Percentiles rank a stretch among this genome's conserved stretches.
Conservation (phyloP, 2,113 vertebrate genomes). For the Hyperoodon ampullatus region DNA sequence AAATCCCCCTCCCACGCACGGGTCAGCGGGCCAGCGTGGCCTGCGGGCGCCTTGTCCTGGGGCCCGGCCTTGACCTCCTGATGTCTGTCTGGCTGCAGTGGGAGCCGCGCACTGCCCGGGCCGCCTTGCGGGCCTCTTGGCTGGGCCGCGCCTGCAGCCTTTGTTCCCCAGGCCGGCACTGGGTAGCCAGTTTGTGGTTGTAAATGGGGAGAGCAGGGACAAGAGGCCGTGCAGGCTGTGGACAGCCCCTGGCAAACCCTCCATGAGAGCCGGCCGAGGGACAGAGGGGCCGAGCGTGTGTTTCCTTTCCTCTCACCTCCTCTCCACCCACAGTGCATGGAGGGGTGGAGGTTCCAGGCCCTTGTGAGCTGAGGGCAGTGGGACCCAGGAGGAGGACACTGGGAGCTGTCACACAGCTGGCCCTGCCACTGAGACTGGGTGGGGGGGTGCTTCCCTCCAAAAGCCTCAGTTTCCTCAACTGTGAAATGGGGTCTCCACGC, state of each 20-base stretch:
- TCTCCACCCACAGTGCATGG: accelerated
- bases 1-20: accelerated
- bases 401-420: background rate
- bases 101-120: accelerated
- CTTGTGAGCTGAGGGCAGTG: background rate
- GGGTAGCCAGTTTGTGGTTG: background rate
- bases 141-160: background rate
- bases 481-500: background rate
- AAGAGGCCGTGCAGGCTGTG: accelerated
- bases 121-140: background rate
- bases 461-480: background rate
- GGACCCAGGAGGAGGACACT: background rate
- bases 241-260: accelerated
- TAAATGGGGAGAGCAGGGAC: accelerated
- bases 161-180: background rate
- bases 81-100: accelerated
- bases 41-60: accelerated
- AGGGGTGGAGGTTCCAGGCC: background rate
- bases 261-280: accelerated
- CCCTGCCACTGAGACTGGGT: background rate
- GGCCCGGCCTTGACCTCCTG: accelerated
- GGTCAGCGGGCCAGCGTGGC: background rate
- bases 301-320: background rate
- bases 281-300: background rate
- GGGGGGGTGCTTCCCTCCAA: background rate